A percentile compares a stretch with the other conserved stretches of the same genome.
phyloP scores from a whole-genome alignment of 2,113 vertebrate species.

The Equus przewalskii region DNA sequence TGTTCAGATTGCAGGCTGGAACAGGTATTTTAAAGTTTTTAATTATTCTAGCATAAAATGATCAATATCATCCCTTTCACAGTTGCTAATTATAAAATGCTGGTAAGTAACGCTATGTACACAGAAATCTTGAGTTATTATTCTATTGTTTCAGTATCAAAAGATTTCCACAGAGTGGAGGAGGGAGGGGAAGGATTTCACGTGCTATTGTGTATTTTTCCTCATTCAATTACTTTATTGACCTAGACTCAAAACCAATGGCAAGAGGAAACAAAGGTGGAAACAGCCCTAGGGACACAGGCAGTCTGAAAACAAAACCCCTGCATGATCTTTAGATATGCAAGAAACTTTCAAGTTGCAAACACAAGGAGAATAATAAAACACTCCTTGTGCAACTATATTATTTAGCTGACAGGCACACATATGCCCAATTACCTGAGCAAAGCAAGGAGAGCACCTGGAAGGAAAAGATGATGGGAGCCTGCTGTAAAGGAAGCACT shows the following conservation, averaged over 20 bases:
- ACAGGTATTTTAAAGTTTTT: background rate
- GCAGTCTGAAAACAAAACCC: constrained; percentile 30
- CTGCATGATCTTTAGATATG: constrained; percentile 23
- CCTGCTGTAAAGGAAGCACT: background rate
- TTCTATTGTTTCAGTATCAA: background rate
- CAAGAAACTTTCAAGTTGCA: constrained; percentile 52
- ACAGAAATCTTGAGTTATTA: background rate
- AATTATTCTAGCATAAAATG: background rate
- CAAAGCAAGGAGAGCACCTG: background rate
- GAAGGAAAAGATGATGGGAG: background rate
- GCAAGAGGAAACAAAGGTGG: constrained; percentile 1
- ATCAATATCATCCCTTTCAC: constrained; percentile 8
- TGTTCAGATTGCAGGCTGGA: background rate
- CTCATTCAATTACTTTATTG: constrained; percentile 9
- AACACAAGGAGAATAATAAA: constrained; percentile 62
- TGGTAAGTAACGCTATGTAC: background rate
- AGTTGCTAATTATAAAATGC: constrained; percentile 23
- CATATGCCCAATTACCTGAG: background rate
- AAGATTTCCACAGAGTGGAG: background rate
- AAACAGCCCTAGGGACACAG: background rate
- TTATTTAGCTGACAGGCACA: constrained; percentile 37
- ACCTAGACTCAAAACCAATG: background rate
- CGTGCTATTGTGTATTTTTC: background rate
- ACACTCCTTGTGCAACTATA: background rate
- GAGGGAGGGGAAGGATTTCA: background rate